These are phyloP conservation scores for Myotis yumanensis DNA, from an alignment of 2,113 vertebrate species.

Conservation along the genomic window DNA sequence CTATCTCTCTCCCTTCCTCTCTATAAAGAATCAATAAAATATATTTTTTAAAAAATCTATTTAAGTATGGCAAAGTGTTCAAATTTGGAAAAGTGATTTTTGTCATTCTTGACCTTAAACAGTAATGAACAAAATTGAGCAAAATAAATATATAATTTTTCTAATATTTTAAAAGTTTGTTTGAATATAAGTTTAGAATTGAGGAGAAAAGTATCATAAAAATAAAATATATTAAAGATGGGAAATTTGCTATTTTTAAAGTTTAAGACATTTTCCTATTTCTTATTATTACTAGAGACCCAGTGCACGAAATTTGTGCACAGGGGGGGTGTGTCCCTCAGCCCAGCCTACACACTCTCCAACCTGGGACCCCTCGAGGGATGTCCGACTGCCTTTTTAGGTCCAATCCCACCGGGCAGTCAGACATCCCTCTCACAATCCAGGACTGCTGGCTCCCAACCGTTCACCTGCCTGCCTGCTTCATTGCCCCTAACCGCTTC, in stretches of 20 bases:
- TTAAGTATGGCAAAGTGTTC: neutral
- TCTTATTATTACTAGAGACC: neutral
- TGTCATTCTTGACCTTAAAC: neutral
- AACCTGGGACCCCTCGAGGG: too few species aligned
- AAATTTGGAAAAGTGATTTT: neutral
- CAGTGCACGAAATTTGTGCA: too few species aligned
- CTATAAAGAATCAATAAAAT: too few species aligned
- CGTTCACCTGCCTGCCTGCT: too few species aligned
- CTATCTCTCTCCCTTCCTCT: too few species aligned
- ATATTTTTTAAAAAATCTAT: neutral
- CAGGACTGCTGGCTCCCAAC: too few species aligned
- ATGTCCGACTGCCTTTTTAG: too few species aligned
- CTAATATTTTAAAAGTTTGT: neutral
- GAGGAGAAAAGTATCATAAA: neutral
- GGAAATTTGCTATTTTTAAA: neutral
- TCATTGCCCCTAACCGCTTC: too few species aligned
- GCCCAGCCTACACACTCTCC: too few species aligned
- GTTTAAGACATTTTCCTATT: neutral
- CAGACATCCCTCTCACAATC: too few species aligned
- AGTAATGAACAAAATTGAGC: neutral
- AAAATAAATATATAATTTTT: neutral
- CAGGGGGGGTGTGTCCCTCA: too few species aligned
- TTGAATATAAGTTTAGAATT: constrained; percentile 12
- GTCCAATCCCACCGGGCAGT: too few species aligned
- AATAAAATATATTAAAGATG: neutral